Percentiles rank a stretch among this genome's conserved stretches.
phyloP scores from a whole-genome alignment of 2,888 invertebrate species.

The Lapara coniferarum region DNA sequence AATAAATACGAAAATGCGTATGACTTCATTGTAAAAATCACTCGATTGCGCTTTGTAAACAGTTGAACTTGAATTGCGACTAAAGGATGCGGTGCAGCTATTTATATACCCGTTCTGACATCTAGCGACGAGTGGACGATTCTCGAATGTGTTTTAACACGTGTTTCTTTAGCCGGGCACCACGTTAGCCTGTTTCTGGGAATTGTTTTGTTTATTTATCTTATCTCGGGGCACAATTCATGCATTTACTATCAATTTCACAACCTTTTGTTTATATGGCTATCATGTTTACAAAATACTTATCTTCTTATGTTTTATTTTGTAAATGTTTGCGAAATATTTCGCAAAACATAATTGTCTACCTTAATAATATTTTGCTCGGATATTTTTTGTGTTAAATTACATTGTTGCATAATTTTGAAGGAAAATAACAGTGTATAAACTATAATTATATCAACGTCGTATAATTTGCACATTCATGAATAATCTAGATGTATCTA shows the following conservation, averaged over 20 bases:
- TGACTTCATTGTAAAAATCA: neutral
- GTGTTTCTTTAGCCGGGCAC: constrained; percentile 30
- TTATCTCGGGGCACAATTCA: constrained; percentile 26
- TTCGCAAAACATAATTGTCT: neutral
- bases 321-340: neutral
- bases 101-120: constrained; percentile 56
- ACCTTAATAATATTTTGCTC: neutral
- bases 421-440: neutral
- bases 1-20: constrained; percentile 30
- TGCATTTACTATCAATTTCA: neutral
- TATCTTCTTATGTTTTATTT: no score
- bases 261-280: neutral
- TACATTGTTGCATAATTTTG: no score
- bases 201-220: constrained; percentile 14
- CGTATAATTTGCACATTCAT: neutral
- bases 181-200: constrained; percentile 29
- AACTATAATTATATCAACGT: no score
- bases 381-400: neutral
- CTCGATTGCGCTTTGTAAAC: neutral
- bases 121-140: constrained; percentile 58
- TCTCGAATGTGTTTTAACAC: constrained; percentile 46
- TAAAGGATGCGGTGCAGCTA: constrained; percentile 31
- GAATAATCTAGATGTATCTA: neutral
- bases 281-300: neutral
- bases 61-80: constrained; percentile 28